phyloP scores from a whole-genome alignment of 2,888 invertebrate species.

The Lydus trimaculatus region DNA sequence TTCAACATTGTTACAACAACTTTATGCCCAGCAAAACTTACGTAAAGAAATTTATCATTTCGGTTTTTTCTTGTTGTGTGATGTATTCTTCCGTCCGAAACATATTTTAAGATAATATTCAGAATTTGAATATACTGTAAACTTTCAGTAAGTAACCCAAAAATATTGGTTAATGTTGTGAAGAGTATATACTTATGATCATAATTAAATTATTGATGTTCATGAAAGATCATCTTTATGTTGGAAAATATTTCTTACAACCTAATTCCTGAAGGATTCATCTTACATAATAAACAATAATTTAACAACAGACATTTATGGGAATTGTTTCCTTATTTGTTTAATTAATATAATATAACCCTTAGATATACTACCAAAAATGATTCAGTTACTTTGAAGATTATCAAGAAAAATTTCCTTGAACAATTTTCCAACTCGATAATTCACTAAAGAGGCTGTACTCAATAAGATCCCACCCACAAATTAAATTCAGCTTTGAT shows the following conservation, averaged over 20 bases:
- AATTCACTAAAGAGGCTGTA: slow-evolving; percentile 28
- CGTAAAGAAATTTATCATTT: not conserved
- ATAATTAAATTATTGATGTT: not conserved
- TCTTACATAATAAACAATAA: not conserved
- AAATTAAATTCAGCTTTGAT: slow-evolving; percentile 37
- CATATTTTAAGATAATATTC: not conserved
- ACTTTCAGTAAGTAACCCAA: not conserved
- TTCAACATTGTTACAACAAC: slow-evolving; percentile 21
- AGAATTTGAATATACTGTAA: not conserved
- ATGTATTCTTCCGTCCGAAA: too few species aligned
- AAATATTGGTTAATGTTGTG: not conserved
- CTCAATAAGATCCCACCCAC: slow-evolving; percentile 20
- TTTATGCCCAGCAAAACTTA: slow-evolving; percentile 2
- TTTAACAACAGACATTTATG: too few species aligned
- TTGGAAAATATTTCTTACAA: too few species aligned
- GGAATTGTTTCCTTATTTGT: not conserved
- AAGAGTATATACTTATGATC: too few species aligned
- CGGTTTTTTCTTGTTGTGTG: not conserved
- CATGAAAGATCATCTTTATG: not conserved
- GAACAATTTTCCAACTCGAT: slow-evolving; percentile 31
- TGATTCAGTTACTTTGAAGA: slow-evolving; percentile 16
- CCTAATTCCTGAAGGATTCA: too few species aligned
- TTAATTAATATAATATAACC: not conserved
- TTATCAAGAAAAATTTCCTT: slow-evolving; percentile 20
- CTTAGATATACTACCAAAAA: not conserved